Percentiles rank a stretch among this genome's conserved stretches.
Conservation (phyloP, 2,113 vertebrate species). For the Cricetomys ansorgei region DNA sequence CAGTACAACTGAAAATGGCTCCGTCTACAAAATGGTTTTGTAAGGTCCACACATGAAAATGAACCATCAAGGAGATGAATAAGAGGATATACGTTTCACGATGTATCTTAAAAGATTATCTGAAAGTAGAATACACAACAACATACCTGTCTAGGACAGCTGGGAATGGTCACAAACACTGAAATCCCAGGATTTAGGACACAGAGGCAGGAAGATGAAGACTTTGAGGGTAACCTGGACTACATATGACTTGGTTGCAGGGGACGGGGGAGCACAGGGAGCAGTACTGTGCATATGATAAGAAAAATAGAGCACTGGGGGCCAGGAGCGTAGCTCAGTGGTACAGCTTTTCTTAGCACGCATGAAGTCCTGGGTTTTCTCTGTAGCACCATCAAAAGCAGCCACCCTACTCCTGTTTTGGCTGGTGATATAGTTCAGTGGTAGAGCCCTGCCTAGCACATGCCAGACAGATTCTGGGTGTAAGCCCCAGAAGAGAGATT, state of each 20-base stretch:
- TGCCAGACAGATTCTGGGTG: not conserved
- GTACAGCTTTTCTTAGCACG: not conserved
- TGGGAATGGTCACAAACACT: no score
- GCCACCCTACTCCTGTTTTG: not conserved
- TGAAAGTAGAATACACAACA: not conserved
- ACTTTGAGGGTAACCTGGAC: not conserved
- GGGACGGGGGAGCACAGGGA: not conserved
- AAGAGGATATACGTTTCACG: not conserved
- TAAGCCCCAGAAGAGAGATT: not conserved
- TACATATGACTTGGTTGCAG: not conserved
- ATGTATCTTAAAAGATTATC: not conserved
- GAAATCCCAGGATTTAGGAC: no score
- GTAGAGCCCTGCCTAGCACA: not conserved
- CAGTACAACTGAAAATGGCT: not conserved
- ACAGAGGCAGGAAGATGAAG: not conserved
- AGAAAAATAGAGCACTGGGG: no score
- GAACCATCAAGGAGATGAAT: not conserved
- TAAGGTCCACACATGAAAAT: not conserved
- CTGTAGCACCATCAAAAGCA: not conserved
- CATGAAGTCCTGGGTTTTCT: not conserved
- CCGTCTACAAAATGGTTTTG: no score
- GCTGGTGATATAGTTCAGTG: not conserved
- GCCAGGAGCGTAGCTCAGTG: not conserved
- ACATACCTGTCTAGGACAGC: not conserved
- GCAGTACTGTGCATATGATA: no score